Percentiles rank a stretch among this genome's conserved stretches.
phyloP scores from a whole-genome alignment of 2,113 vertebrate genomes.

The Todiramphus saurophagus region DNA sequence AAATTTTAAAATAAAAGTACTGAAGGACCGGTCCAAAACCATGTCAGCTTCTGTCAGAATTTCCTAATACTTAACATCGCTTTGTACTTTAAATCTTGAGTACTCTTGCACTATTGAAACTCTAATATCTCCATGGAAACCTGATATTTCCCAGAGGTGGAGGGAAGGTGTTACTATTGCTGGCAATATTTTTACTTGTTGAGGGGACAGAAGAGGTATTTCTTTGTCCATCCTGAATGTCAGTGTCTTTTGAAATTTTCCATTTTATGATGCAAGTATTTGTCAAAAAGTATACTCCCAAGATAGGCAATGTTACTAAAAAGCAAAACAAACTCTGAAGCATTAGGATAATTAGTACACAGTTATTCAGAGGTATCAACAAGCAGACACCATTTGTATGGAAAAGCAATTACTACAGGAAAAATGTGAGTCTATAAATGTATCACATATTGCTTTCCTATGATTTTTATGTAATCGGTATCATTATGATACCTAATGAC shows the following conservation, averaged over 20 bases:
- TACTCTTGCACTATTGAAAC: not conserved
- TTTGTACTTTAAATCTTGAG: not conserved
- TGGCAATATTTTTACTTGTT: not conserved
- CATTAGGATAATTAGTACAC: conserved; percentile 34
- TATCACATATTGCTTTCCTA: conserved; percentile 33
- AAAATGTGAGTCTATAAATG: conserved; percentile 44
- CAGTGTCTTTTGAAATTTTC: not conserved
- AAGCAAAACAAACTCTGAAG: conserved; percentile 57
- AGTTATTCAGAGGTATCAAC: conserved; percentile 61
- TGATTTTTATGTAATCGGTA: conserved; percentile 40
- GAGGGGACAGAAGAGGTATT: not conserved
- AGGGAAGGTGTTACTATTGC: not conserved
- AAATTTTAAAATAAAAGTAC: not conserved
- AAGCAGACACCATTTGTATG: conserved; percentile 40
- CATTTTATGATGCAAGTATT: not conserved
- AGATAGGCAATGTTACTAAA: not conserved
- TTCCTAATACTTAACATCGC: not conserved
- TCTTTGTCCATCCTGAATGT: not conserved
- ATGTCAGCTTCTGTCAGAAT: not conserved
- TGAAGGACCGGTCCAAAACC: not conserved
- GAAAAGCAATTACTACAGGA: conserved; percentile 66
- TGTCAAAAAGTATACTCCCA: not conserved
- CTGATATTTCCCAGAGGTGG: not conserved
- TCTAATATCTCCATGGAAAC: not conserved
- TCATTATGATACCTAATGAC: conserved; percentile 73